These are phyloP conservation scores for Steinernema scapterisci DNA, from an alignment of 2,888 invertebrate species.

Conservation along the genomic window DNA sequence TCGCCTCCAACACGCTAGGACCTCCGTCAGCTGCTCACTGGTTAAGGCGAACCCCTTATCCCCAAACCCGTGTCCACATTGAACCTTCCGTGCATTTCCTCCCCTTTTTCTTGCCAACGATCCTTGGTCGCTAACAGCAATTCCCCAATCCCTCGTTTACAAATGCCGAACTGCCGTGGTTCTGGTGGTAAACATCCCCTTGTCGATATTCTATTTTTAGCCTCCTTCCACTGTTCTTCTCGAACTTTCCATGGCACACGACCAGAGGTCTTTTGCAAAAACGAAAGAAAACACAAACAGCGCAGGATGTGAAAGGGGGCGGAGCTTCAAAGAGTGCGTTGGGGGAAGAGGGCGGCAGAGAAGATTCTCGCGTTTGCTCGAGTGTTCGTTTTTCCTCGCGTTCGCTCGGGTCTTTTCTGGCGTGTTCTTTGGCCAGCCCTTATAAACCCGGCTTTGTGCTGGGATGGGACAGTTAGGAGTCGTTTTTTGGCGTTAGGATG, in stretches of 20 bases:
- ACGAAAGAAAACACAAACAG: constrained; percentile 5
- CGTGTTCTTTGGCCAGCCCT: no score
- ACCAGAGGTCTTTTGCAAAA: not conserved
- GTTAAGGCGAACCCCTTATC: not conserved
- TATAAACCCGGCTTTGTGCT: no score
- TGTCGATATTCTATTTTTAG: constrained; percentile 28
- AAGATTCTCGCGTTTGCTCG: not conserved
- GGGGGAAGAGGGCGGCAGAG: not conserved
- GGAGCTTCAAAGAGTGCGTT: not conserved
- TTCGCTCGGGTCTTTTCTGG: no score
- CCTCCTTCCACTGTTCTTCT: constrained; percentile 2
- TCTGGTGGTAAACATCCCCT: not conserved
- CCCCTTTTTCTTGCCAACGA: not conserved
- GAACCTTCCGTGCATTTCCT: not conserved
- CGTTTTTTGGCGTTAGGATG: no score
- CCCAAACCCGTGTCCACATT: not conserved
- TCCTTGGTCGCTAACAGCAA: not conserved
- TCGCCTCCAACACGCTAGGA: no score
- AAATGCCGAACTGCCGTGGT: not conserved
- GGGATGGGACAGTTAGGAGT: no score
- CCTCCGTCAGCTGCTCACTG: not conserved
- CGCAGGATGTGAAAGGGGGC: constrained; percentile 11
- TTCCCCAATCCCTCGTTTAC: not conserved
- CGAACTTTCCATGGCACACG: constrained; percentile 10
- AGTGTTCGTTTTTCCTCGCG: not conserved